A percentile compares a stretch with the other conserved stretches of the same genome.
These are phyloP conservation scores for Nasonia giraulti DNA, from an alignment of 1,140 invertebrate genomes.

Conservation along the genomic window DNA sequence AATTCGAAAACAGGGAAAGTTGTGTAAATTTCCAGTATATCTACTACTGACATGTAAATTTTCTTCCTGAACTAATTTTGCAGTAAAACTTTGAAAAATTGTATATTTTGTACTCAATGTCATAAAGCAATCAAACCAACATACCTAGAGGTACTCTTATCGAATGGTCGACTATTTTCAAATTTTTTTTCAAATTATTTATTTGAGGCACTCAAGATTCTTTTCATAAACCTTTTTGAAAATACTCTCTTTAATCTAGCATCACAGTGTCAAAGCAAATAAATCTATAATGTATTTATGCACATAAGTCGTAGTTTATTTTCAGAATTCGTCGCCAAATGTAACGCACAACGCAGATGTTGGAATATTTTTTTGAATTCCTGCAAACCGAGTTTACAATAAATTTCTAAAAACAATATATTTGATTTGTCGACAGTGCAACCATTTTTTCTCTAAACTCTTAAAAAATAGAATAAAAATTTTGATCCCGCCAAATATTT, in stretches of 20 bases:
- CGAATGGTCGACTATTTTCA: neutral
- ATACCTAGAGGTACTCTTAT: neutral
- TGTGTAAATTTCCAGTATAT: slow-evolving; percentile 28
- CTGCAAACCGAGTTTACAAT: neutral
- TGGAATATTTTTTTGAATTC: neutral
- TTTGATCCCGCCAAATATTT: too few species aligned
- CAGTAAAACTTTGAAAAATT: slow-evolving; percentile 23
- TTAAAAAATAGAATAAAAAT: too few species aligned
- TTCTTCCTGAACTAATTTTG: slow-evolving; percentile 18
- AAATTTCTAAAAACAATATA: neutral
- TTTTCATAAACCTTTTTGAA: slow-evolving; percentile 12
- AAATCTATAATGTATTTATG: slow-evolving; percentile 31
- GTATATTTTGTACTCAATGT: slow-evolving; percentile 7
- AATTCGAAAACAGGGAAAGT: neutral
- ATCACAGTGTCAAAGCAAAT: slow-evolving; percentile 20
- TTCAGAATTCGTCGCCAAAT: neutral
- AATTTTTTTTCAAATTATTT: slow-evolving; percentile 30
- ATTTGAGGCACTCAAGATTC: neutral
- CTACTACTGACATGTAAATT: slow-evolving; percentile 4
- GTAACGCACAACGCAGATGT: neutral
- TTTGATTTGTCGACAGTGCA: neutral
- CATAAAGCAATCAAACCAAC: slow-evolving; percentile 4
- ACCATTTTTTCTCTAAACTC: too few species aligned
- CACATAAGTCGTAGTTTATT: neutral
- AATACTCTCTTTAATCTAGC: neutral